Conservation (phyloP, 1,140 invertebrate species). For the Nasonia giraulti region DNA sequence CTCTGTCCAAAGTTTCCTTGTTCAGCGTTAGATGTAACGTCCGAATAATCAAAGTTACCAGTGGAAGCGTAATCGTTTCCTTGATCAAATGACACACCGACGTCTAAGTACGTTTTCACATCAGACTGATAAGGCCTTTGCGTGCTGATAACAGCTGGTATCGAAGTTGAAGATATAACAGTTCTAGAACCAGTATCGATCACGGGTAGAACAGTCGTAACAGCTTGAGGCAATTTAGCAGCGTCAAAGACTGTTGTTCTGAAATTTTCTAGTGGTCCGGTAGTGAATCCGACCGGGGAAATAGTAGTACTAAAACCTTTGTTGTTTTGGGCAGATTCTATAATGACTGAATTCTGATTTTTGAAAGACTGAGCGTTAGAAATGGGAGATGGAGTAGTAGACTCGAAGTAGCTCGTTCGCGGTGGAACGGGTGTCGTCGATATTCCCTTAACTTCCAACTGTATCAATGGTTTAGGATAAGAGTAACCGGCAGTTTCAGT, state of each 20-base stretch:
- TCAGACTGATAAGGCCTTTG: slow-evolving; percentile 43
- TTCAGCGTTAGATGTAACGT: slow-evolving; percentile 51
- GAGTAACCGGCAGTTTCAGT: slow-evolving; percentile 55
- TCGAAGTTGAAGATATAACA: slow-evolving; percentile 53
- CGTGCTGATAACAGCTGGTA: slow-evolving; percentile 52
- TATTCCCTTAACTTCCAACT: slow-evolving; percentile 50
- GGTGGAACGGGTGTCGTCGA: slow-evolving; percentile 36
- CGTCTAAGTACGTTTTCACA: slow-evolving; percentile 62
- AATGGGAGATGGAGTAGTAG: slow-evolving; percentile 58
- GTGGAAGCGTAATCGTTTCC: slow-evolving; percentile 46
- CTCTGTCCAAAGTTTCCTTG: slow-evolving; percentile 58
- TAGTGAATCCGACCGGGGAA: slow-evolving; percentile 59
- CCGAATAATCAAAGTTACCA: slow-evolving; percentile 47
- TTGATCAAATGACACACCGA: slow-evolving; percentile 62
- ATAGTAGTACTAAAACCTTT: slow-evolving; percentile 51
- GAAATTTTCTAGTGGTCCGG: slow-evolving; percentile 58
- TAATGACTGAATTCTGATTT: slow-evolving; percentile 51
- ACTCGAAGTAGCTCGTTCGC: slow-evolving; percentile 22
- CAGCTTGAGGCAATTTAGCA: slow-evolving; percentile 54
- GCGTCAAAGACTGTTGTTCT: slow-evolving; percentile 59
- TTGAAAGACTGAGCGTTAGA: slow-evolving; percentile 59
- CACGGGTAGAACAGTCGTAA: slow-evolving; percentile 59
- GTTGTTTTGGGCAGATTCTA: slow-evolving; percentile 23
- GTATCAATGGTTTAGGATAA: slow-evolving; percentile 57
- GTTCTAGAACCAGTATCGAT: slow-evolving; percentile 60